phyloP scores from a whole-genome alignment of 2,888 invertebrate genomes.

The Xestia rhomboidea region DNA sequence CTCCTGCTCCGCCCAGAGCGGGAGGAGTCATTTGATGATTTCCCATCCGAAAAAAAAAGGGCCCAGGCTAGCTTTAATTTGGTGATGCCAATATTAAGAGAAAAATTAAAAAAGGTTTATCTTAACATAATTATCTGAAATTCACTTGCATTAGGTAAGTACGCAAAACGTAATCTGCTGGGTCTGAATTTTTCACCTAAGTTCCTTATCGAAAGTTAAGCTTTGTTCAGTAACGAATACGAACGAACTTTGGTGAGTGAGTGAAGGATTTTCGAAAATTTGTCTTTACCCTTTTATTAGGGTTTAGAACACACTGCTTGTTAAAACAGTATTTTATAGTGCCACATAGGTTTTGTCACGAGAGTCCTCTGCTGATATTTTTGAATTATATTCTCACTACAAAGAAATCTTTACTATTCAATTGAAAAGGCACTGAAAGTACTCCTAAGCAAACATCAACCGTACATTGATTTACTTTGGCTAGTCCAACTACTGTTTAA shows the following conservation, averaged over 20 bases:
- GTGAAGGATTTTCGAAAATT: background rate
- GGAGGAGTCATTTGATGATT: too few relatives aligned
- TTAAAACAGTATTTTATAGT: background rate
- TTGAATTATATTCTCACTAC: background rate
- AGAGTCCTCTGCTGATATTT: background rate
- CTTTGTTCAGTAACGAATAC: too few relatives aligned
- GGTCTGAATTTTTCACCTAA: background rate
- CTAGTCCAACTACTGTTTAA: slow-evolving; percentile 6
- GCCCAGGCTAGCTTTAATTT: background rate
- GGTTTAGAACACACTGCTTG: background rate
- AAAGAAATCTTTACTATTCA: background rate
- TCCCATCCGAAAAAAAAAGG: too few relatives aligned
- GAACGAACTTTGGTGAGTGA: background rate
- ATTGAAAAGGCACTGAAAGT: background rate
- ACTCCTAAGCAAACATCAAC: slow-evolving; percentile 1
- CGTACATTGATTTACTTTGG: background rate
- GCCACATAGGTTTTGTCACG: too few relatives aligned
- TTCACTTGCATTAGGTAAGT: background rate
- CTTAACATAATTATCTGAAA: too few relatives aligned
- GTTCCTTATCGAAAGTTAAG: background rate
- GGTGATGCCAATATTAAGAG: background rate
- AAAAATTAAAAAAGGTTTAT: background rate
- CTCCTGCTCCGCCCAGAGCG: too few relatives aligned
- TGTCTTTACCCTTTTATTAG: background rate
- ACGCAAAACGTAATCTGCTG: background rate